Base-by-base conservation (phyloP, 2,888 invertebrate genomes). In the Epiblema foenella region DNA sequence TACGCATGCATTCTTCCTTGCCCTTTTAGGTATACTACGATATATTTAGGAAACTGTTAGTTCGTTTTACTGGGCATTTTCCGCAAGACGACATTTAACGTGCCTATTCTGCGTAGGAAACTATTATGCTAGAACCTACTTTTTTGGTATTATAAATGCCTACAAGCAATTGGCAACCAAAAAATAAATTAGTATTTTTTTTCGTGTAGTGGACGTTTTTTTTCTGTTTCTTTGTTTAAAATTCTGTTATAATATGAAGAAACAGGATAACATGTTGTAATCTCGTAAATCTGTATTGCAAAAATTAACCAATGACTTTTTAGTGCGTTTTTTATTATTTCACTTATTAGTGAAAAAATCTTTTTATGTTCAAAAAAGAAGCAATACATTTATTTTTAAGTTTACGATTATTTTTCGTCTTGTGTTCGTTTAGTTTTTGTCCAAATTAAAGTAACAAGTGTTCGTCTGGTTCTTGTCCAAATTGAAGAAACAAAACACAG, bases 381-480 rank as follows among this genome's bases (percentile, higher is more conserved):
- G 4, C 24, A 58, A 39, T 58, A 39, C 18, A 12, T 60, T 46
- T 12, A 46, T 7, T 12, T 7, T 15, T 46, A 46, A n/a, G n/a
- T 46, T n/a, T 5, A 2, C 46, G 12, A n/a, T 12, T n/a, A n/a
- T 46, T 24, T 42, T 56, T 56, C 29, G 5, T 10, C 11, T 52
- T 49, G 68, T 65, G 42, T 66, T 10, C 60, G 57, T 67, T 9
- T 37, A n/a, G 33, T 73, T 54, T 74, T 69, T 69, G 76, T 72
- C 74, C 67, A 69, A 70, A 72, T 76, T 73, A 58, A 69, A 68
- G 73, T 54, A 69, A 60, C 1, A 11, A 8, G 68, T 65, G 42
- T 66, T 10, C 60, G 57, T 67, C 12, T 37, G n/a, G 33, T 73
- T 54, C 73, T 69, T 69, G 76, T 72, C 74, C 67, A 69, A 70